phyloP scores from a whole-genome alignment of 2,888 invertebrate species.

The Leptinotarsa peninsularis region DNA sequence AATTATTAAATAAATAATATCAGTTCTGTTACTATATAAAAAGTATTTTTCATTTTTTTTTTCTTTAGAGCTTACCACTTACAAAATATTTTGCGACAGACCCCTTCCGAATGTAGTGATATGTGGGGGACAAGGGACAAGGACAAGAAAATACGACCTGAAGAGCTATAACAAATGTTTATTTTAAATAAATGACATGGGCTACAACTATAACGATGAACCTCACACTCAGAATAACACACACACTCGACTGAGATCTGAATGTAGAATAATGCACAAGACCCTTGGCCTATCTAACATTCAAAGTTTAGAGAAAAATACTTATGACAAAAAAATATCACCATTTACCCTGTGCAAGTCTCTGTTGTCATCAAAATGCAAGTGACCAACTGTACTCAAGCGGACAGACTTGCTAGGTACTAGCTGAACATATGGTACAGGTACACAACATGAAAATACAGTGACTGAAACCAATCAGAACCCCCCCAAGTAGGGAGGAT shows the following conservation, averaged over 20 bases:
- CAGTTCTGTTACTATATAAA: slow-evolving; percentile 58
- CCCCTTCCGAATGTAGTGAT: slow-evolving; percentile 57
- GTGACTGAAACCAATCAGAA: slow-evolving; percentile 67
- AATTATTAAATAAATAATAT: slow-evolving; percentile 58
- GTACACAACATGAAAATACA: slow-evolving; percentile 69
- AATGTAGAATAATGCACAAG: slow-evolving; percentile 67
- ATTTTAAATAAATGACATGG: slow-evolving; percentile 64
- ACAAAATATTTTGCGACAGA: slow-evolving; percentile 52
- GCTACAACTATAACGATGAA: slow-evolving; percentile 64
- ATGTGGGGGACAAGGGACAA: slow-evolving; percentile 58
- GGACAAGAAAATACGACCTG: slow-evolving; percentile 61
- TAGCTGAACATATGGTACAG: slow-evolving; percentile 69
- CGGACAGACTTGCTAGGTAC: slow-evolving; percentile 69
- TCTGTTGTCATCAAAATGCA: slow-evolving; percentile 67
- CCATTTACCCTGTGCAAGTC: slow-evolving; percentile 70
- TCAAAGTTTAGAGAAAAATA: slow-evolving; percentile 68
- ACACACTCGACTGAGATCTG: slow-evolving; percentile 63
- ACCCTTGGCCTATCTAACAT: slow-evolving; percentile 68
- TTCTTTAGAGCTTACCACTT: slow-evolving; percentile 51
- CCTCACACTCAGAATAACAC: slow-evolving; percentile 60
- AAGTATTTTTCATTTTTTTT: slow-evolving; percentile 53
- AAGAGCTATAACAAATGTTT: slow-evolving; percentile 66
- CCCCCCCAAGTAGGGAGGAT: slow-evolving; percentile 66
- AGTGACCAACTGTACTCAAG: slow-evolving; percentile 67
- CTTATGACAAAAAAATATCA: slow-evolving; percentile 69